Percentiles rank a stretch among this genome's conserved stretches.
phyloP scores from a whole-genome alignment of 1,140 invertebrate species.

The Linepithema humile region DNA sequence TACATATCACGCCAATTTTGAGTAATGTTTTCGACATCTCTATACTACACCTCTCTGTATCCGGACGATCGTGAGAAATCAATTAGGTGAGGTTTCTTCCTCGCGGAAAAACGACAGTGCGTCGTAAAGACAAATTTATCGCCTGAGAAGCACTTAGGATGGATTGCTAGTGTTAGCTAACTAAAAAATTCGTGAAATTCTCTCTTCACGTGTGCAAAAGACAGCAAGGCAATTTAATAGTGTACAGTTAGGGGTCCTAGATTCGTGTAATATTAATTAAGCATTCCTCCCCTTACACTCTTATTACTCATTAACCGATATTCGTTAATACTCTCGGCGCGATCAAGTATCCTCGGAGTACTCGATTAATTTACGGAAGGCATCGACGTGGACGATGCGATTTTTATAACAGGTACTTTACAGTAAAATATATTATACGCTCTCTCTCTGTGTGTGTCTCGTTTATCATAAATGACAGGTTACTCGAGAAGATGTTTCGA shows the following conservation, averaged over 20 bases:
- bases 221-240: not conserved
- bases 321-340: not conserved
- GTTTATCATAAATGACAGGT: constrained; percentile 11
- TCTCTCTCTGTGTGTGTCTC: constrained; percentile 36
- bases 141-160: not conserved
- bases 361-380: not conserved
- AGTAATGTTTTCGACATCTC: constrained; percentile 37
- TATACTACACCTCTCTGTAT: constrained; percentile 51
- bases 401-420: constrained; percentile 49
- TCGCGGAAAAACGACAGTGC: not conserved
- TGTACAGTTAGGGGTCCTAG: not conserved
- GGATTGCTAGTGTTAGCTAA: not conserved
- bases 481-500: constrained; percentile 34
- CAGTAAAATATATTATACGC: not conserved
- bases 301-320: not conserved
- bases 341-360: not conserved
- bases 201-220: not conserved
- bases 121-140: constrained; percentile 1
- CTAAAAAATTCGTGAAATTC: not conserved
- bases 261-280: constrained; percentile 4
- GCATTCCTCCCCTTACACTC: not conserved
- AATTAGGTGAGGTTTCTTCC: constrained; percentile 12
- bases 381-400: constrained; percentile 9
- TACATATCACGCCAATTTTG: constrained; percentile 43
- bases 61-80: constrained; percentile 4